Percentiles rank a stretch among this genome's conserved stretches.
These are phyloP conservation scores for Muscicapa striata DNA, from an alignment of 2,797 vertebrate genomes.

Conservation along the genomic window DNA sequence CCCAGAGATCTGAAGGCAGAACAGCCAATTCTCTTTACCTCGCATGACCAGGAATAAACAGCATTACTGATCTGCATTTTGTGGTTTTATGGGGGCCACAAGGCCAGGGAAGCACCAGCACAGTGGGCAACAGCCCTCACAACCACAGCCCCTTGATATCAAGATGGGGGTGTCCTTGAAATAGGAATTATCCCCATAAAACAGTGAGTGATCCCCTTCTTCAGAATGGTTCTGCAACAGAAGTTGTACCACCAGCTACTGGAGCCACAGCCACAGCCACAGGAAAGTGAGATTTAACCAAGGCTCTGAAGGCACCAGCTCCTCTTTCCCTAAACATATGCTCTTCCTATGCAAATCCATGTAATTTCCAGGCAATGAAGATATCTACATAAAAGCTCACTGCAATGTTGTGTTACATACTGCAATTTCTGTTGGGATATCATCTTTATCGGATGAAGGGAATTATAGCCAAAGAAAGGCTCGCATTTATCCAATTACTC, in stretches of 20 bases:
- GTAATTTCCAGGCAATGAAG: constrained; percentile 27
- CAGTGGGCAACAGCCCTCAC: neutral
- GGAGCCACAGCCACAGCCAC: neutral
- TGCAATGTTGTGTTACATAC: neutral
- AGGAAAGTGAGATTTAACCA: neutral
- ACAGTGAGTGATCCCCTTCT: neutral
- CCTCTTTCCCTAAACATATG: neutral
- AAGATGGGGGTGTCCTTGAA: neutral
- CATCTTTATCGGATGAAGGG: constrained; percentile 45
- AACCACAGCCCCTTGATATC: neutral
- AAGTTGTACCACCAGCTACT: neutral
- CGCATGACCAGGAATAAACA: neutral
- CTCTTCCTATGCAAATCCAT: neutral
- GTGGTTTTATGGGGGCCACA: neutral
- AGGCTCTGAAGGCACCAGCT: neutral
- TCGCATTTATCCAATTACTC: constrained; percentile 60
- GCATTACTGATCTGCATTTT: neutral
- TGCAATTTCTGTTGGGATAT: constrained; percentile 36
- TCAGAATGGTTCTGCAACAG: neutral
- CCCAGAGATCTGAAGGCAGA: neutral
- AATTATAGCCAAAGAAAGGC: constrained; percentile 43
- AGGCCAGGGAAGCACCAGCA: neutral
- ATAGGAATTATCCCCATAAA: neutral
- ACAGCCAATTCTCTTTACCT: neutral
- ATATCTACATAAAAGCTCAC: neutral